Base-by-base conservation (phyloP, 2,888 invertebrate genomes). In the Drosophila barbarae region DNA sequence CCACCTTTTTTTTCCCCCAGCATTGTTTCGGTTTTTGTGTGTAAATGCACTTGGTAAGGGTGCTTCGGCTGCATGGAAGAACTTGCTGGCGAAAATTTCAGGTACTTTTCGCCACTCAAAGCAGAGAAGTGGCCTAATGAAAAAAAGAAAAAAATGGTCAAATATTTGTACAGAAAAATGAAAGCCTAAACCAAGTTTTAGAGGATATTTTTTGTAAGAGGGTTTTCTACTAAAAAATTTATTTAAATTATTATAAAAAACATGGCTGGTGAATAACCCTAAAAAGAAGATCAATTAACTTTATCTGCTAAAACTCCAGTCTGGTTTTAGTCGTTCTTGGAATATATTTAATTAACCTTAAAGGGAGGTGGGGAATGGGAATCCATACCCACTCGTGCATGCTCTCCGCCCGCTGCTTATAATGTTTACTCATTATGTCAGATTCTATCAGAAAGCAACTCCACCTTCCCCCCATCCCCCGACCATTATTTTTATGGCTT, bases 381-480 rank as follows among this genome's bases (percentile, higher is more conserved):
- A 46, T 46, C 46, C 30, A 46, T 38, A 38, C 3, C 38, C 39
- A 39, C 28, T 26, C 26, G 26, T 26, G 39, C 38, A 18, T 51
- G 26, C 49, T 13, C 5, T 12, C 10, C 21, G 21, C 28, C 32
- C 41, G 41, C 41, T 51, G 38, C 50, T 18, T 18, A 23, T 55
- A 36, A 57, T 60, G 46, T 39, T 26, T 26, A 26, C 57, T 60
- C 59, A 60, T 60, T 60, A 60, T 46, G 59, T 57, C 59, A 57
- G 57, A 57, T 57, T 38, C 32, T 26, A 57, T 59, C 57, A 39
- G 30, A 39, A 39, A 21, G 28, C 50, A 50, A 44, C 13, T 38
- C 51, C 1, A 18, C 12, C 6, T 13, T 30, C 38, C 9, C 15
- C 4, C 21, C 21, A 21, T 6, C 7, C 35, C 3, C 21, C 21